Percentiles rank a stretch among this genome's conserved stretches.
phyloP scores from a whole-genome alignment of 2,797 vertebrate genomes.

The Sebastes matsubarae region DNA sequence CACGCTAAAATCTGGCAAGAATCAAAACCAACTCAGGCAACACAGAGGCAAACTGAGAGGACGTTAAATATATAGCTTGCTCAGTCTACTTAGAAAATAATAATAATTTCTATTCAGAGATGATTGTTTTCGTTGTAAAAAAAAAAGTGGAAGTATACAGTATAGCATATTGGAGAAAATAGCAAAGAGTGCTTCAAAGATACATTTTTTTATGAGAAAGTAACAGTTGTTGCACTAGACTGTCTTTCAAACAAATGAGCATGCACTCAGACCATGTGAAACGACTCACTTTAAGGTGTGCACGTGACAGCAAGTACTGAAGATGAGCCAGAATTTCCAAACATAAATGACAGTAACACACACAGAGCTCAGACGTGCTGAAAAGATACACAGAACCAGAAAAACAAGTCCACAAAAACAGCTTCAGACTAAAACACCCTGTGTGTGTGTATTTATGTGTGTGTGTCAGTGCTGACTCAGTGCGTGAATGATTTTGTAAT shows the following conservation, averaged over 20 bases:
- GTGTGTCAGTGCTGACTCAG: conserved; percentile 83
- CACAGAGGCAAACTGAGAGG: neutral
- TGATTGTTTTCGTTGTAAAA: neutral
- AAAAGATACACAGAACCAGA: conserved; percentile 75
- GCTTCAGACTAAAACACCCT: conserved; percentile 65
- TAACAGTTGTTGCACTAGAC: neutral
- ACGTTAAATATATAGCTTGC: neutral
- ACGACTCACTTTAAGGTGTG: neutral
- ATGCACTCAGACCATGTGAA: neutral
- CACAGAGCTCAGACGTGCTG: conserved; percentile 40
- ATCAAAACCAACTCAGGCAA: conserved; percentile 37
- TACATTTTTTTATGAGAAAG: neutral
- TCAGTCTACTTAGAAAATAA: neutral
- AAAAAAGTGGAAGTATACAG: too few species aligned
- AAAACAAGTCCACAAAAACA: conserved; percentile 81
- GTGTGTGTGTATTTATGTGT: conserved; percentile 50
- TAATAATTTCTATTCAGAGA: neutral
- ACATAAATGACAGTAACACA: conserved; percentile 57
- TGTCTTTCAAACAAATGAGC: neutral
- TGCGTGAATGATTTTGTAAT: conserved; percentile 84
- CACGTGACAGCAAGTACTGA: conserved; percentile 28
- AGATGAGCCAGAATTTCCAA: conserved; percentile 26
- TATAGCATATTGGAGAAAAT: neutral
- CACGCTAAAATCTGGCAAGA: conserved; percentile 47
- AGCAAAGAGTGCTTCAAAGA: neutral